Evolutionary conservation across 2,113 vertebrate species (phyloP).

Genomic region (Melanostigma gelatinosum): DNA sequence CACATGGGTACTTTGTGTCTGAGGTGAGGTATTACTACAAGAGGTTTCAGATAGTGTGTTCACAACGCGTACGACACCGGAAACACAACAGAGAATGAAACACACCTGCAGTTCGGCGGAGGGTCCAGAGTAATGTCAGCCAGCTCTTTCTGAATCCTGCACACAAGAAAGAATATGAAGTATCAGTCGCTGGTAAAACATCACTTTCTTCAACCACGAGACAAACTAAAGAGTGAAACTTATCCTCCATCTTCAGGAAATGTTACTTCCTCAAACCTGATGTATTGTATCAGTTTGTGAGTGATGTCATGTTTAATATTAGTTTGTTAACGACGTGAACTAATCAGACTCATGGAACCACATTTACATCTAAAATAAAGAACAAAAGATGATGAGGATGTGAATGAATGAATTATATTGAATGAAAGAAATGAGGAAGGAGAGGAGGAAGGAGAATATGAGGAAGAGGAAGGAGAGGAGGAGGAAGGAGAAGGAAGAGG

Average conservation of each 20-base stretch:
- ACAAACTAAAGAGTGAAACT: neutral
- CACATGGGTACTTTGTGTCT: neutral
- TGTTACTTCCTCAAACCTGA: no score
- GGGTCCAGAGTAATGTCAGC: slow-evolving; percentile 97
- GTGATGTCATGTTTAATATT: neutral
- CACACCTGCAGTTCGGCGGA: slow-evolving; percentile 96
- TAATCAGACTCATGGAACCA: no score
- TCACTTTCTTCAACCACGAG: neutral
- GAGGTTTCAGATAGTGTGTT: neutral
- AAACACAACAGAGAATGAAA: neutral
- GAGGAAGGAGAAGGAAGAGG: no score
- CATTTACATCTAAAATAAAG: no score
- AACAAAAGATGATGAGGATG: no score
- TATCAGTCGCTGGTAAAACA: neutral
- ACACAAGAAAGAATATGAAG: slow-evolving; percentile 31
- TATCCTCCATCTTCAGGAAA: neutral
- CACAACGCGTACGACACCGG: neutral
- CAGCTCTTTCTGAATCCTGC: slow-evolving; percentile 98
- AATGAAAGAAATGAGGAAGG: no score
- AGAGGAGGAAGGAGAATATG: no score
- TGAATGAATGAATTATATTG: no score
- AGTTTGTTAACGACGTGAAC: neutral
- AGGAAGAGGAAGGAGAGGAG: no score
- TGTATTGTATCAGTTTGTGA: neutral
- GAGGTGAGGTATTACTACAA: neutral